Conservation (phyloP, 35 echinoderm and acorn worm genomes). For the Acanthaster planci region DNA sequence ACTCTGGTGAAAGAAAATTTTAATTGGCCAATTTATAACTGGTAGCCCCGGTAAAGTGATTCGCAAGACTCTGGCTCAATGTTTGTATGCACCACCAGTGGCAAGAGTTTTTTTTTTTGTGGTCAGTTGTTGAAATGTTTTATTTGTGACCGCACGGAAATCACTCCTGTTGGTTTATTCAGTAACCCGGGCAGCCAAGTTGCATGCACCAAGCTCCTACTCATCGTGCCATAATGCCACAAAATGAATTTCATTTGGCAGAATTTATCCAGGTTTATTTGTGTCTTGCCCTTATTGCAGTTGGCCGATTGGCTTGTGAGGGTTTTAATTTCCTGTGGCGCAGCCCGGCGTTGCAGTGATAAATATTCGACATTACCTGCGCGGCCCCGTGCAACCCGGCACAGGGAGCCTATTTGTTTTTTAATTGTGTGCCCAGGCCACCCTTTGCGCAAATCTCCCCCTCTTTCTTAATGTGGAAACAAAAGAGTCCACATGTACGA, state of each 20-base stretch:
- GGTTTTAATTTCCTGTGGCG: conserved; percentile 8
- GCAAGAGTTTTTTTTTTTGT: too few relatives aligned
- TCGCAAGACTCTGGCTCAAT: too few relatives aligned
- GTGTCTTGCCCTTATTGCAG: neutral
- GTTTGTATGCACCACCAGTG: too few relatives aligned
- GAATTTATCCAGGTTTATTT: conserved; percentile 21
- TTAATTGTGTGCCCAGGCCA: conserved; percentile 6
- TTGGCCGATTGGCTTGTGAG: neutral
- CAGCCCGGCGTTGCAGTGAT: neutral
- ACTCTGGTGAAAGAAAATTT: too few relatives aligned
- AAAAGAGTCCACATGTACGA: conserved; percentile 4
- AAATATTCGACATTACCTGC: conserved; percentile 23
- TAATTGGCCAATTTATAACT: too few relatives aligned
- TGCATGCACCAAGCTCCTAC: too few relatives aligned
- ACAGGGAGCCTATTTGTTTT: neutral
- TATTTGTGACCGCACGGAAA: too few relatives aligned
- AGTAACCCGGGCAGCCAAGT: too few relatives aligned
- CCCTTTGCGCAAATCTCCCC: neutral
- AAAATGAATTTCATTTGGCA: conserved; percentile 18
- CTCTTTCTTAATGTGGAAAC: conserved; percentile 15
- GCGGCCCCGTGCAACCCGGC: neutral
- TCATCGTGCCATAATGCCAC: neutral
- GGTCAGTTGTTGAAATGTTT: too few relatives aligned
- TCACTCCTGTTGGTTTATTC: too few relatives aligned
- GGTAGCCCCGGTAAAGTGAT: too few relatives aligned